phyloP scores from a whole-genome alignment of 1,140 invertebrate species.

The Carposina sasakii region DNA sequence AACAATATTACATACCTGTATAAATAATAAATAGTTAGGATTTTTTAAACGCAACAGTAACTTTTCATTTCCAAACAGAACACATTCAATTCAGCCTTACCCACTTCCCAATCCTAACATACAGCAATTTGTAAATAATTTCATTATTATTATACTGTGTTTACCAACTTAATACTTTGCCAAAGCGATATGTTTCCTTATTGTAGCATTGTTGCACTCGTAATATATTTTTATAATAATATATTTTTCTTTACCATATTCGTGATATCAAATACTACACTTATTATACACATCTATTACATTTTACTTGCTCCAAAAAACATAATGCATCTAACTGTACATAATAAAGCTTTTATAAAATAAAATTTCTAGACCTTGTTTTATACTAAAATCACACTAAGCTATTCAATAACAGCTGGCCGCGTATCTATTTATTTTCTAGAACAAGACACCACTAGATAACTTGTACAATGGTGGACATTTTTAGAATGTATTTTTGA shows the following conservation, averaged over 20 bases:
- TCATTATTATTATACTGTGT: no score
- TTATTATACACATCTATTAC: slow-evolving; percentile 59
- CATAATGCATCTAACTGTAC: slow-evolving; percentile 64
- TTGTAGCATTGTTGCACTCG: slow-evolving; percentile 57
- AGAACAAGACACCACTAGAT: slow-evolving; percentile 41
- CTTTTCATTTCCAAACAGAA: no score
- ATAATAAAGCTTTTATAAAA: slow-evolving; percentile 65
- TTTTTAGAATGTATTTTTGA: slow-evolving; percentile 28
- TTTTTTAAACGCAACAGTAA: no score
- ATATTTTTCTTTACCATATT: no score
- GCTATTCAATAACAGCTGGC: slow-evolving; percentile 52
- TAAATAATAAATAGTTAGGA: no score
- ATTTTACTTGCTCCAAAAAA: slow-evolving; percentile 50
- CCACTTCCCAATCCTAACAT: no score
- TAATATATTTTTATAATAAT: slow-evolving; percentile 41
- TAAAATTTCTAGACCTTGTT: slow-evolving; percentile 61
- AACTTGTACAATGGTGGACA: slow-evolving; percentile 37
- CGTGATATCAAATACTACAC: slow-evolving; percentile 65
- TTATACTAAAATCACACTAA: slow-evolving; percentile 56
- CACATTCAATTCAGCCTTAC: no score
- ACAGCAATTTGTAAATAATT: no score
- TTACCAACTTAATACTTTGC: slow-evolving; percentile 46
- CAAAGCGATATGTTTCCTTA: slow-evolving; percentile 69
- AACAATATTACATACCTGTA: no score
- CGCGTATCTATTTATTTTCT: slow-evolving; percentile 30